Evolutionary conservation across 2,888 invertebrate genomes (phyloP).

Genomic region (Synanthedon formicaeformis): DNA sequence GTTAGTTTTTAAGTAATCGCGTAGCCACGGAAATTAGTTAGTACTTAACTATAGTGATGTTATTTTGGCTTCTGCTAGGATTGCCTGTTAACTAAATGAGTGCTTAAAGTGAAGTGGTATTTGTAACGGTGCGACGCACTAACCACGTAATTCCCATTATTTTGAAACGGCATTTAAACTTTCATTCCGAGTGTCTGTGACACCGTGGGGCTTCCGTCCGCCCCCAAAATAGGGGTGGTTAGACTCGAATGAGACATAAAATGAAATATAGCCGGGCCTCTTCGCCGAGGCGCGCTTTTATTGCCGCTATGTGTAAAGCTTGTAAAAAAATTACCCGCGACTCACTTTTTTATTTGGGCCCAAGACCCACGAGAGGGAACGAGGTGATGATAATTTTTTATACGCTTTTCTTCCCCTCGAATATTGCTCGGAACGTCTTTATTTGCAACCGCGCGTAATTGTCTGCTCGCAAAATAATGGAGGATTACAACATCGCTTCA

Average conservation of each 20-base stretch:
- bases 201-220: conserved; percentile 18
- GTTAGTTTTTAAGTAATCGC: too few relatives aligned
- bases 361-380: conserved; percentile 18
- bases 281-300: conserved; percentile 49
- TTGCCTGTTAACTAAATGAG: too few relatives aligned
- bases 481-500: conserved; percentile 12
- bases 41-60: too few relatives aligned
- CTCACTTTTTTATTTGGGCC: conserved; percentile 41
- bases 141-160: conserved; percentile 48
- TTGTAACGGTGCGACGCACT: not conserved
- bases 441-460: conserved; percentile 34
- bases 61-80: too few relatives aligned
- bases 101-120: too few relatives aligned
- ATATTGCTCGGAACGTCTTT: conserved; percentile 41
- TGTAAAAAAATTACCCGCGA: conserved; percentile 59
- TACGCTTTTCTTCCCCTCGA: conserved; percentile 27
- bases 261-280: conserved; percentile 53
- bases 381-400: conserved; percentile 51
- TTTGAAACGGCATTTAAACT: conserved; percentile 55
- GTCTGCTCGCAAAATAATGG: conserved; percentile 28
- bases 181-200: conserved; percentile 48
- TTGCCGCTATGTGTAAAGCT: conserved; percentile 59
- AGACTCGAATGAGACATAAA: conserved; percentile 32
- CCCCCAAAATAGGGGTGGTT: conserved; percentile 15
- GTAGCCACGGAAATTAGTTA: too few relatives aligned